Evolutionary conservation across 2,113 vertebrate genomes (phyloP).

Genomic region (Lagenorhynchus albirostris): DNA sequence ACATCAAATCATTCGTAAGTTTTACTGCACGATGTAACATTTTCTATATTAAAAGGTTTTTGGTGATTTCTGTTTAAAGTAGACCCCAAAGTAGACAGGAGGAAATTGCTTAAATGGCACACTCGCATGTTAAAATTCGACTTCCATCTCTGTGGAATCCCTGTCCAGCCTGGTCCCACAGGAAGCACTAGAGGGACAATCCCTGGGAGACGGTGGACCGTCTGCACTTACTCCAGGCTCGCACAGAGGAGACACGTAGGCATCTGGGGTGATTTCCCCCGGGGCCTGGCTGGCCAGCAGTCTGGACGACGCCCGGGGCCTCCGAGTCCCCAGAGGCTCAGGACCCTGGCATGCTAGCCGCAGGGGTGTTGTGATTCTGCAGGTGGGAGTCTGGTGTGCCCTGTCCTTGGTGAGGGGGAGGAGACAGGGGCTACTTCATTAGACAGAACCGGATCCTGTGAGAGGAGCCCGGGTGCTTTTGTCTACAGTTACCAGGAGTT

Average conservation of each 20-base stretch:
- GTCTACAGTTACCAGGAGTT: not conserved
- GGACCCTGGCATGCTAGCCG: not conserved
- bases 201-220: rapidly evolving
- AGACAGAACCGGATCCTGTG: not conserved
- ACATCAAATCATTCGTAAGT: not conserved
- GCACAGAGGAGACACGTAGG: rapidly evolving
- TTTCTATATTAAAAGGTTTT: not conserved
- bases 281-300: not conserved
- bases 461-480: not conserved
- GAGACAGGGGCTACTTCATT: not conserved
- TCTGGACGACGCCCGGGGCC: not conserved
- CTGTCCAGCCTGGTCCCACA: too few relatives aligned
- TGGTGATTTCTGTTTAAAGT: not conserved
- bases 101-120: not conserved
- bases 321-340: not conserved
- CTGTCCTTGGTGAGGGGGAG: not conserved
- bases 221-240: rapidly evolving
- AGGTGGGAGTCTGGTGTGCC: not conserved
- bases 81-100: not conserved
- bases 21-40: not conserved
- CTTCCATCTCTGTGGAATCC: not conserved
- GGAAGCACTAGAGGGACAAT: not conserved
- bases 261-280: rapidly evolving
- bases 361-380: not conserved
- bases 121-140: not conserved